A percentile compares a stretch with the other conserved stretches of the same genome.
Evolutionary conservation across 2,797 vertebrate genomes (phyloP).

Genomic region (Anguilla marmorata): DNA sequence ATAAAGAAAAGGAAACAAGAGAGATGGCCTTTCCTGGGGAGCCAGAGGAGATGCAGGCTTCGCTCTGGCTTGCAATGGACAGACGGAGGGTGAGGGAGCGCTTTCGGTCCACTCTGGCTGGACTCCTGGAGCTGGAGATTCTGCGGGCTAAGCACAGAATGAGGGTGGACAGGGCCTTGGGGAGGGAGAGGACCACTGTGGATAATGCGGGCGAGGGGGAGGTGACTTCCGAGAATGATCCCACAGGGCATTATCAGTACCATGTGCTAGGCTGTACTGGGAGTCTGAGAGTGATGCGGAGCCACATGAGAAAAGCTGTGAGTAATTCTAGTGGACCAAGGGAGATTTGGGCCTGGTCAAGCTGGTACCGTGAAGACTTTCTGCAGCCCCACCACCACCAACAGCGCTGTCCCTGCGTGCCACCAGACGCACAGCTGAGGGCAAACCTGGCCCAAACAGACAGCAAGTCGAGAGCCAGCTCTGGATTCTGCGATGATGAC

Average conservation of each 20-base stretch:
- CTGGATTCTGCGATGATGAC: conserved; percentile 49
- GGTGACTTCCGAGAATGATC: background rate
- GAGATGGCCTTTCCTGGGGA: conserved; percentile 19
- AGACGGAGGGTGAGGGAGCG: conserved; percentile 48
- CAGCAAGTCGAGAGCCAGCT: conserved; percentile 43
- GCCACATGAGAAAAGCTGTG: conserved; percentile 43
- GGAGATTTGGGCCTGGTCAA: conserved; percentile 6
- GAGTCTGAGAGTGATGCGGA: conserved; percentile 39
- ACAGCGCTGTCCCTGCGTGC: background rate
- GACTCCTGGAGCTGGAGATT: conserved; percentile 56
- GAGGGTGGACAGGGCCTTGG: conserved; percentile 50
- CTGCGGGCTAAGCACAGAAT: conserved; percentile 49
- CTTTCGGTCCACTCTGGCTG: conserved; percentile 53
- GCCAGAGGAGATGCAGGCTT: conserved; percentile 18
- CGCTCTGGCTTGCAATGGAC: background rate
- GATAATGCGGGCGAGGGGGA: background rate
- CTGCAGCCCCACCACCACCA: conserved; percentile 26
- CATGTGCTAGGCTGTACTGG: conserved; percentile 31
- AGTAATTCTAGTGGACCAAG: background rate
- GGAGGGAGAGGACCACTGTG: background rate
- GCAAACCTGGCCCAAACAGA: conserved; percentile 6
- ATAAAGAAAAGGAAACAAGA: background rate
- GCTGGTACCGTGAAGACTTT: conserved; percentile 43
- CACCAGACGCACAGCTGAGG: background rate
- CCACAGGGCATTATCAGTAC: conserved; percentile 26